A percentile compares a stretch with the other conserved stretches of the same genome.
These are phyloP conservation scores for Syngnathus acus DNA, from an alignment of 2,797 vertebrate genomes.

Conservation along the genomic window DNA sequence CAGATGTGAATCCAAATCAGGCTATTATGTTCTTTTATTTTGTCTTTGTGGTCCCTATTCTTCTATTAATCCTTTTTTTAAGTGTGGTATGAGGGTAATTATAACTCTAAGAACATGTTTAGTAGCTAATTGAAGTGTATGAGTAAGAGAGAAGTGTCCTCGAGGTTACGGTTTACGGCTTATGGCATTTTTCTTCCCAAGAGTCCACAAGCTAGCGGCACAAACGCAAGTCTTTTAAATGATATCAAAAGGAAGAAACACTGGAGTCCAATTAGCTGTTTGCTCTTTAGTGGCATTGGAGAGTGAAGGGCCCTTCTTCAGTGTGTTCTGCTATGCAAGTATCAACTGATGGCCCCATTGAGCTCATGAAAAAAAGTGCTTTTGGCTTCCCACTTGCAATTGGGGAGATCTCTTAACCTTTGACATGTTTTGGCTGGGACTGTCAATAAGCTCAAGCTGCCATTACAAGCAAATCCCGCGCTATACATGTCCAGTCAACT, in stretches of 20 bases:
- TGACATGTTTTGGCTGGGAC: conserved; percentile 71
- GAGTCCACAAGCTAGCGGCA: conserved; percentile 3
- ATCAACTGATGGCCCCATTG: conserved; percentile 55
- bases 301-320: conserved; percentile 42
- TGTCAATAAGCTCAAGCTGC: conserved; percentile 62
- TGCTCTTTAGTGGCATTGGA: conserved; percentile 37
- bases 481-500: conserved; percentile 67
- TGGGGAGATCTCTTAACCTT: conserved; percentile 69
- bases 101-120: conserved; percentile 6
- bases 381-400: conserved; percentile 58
- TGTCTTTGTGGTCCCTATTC: neutral
- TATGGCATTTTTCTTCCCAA: conserved; percentile 7
- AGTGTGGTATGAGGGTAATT: conserved; percentile 6
- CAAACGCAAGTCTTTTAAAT: conserved; percentile 17
- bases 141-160: conserved; percentile 7
- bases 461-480: conserved; percentile 68
- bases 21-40: neutral
- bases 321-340: conserved; percentile 51
- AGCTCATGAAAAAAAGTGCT: conserved; percentile 54
- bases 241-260: conserved; percentile 24
- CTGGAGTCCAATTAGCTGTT: conserved; percentile 53
- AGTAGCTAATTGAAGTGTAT: neutral
- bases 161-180: conserved; percentile 1
- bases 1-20: neutral
- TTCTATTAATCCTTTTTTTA: conserved; percentile 5